Percentiles rank a stretch among this genome's conserved stretches.
These are phyloP conservation scores for Hemicentrotus pulcherrimus DNA, from an alignment of 35 echinoderm and acorn worm genomes.

Conservation along the genomic window DNA sequence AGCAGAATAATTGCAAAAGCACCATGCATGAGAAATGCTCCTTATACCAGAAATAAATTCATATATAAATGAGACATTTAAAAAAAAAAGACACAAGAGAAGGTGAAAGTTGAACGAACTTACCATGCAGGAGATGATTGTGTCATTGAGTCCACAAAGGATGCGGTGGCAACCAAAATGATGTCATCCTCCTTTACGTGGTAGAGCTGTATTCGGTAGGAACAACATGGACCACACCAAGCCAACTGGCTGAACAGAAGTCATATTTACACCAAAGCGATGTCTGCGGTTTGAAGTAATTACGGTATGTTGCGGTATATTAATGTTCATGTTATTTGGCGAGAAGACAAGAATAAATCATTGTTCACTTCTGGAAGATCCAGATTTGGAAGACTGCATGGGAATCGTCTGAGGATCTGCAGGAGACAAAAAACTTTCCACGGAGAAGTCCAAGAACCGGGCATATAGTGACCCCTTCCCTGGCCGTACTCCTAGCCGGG, in stretches of 20 bases:
- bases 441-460: background rate
- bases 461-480: background rate
- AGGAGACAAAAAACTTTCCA: background rate
- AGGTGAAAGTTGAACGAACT: background rate
- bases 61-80: too few relatives aligned
- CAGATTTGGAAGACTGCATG: background rate
- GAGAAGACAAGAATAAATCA: background rate
- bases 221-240: background rate
- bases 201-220: background rate
- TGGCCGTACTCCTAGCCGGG: background rate
- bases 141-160: background rate
- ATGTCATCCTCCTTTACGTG: background rate
- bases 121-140: background rate
- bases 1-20: too few relatives aligned
- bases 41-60: too few relatives aligned
- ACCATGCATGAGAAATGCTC: too few relatives aligned
- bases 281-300: background rate
- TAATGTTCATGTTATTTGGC: background rate
- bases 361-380: background rate
- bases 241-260: background rate
- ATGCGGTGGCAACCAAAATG: background rate
- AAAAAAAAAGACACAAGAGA: background rate
- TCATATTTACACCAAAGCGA: background rate
- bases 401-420: background rate
- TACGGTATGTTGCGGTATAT: background rate